Conservation (phyloP, 2,888 invertebrate species). For the Cosmia pyralina region DNA sequence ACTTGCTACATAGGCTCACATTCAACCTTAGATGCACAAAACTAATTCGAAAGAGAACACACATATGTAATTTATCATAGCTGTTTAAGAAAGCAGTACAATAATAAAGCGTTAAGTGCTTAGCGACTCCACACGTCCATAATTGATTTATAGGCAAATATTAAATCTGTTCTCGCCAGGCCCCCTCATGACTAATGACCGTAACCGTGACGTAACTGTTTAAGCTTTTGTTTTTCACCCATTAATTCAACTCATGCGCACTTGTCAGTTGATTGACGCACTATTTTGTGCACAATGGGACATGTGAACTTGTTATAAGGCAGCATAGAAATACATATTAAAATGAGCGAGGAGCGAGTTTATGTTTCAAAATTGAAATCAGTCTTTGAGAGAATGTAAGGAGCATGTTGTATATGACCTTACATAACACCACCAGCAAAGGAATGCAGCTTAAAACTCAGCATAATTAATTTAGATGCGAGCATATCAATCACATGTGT, state of each 20-base stretch:
- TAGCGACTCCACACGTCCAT: conserved; percentile 81
- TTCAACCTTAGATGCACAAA: conserved; percentile 12
- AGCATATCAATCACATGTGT: conserved; percentile 83
- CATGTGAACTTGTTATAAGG: conserved; percentile 55
- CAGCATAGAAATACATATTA: conserved; percentile 37
- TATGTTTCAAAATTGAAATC: conserved; percentile 23
- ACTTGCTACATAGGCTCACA: background rate
- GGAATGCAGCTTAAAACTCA: conserved; percentile 54
- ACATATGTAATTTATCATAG: conserved; percentile 77
- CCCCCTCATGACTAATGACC: conserved; percentile 83
- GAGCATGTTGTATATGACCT: conserved; percentile 24
- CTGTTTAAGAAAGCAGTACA: conserved; percentile 77
- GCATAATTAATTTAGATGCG: conserved; percentile 67
- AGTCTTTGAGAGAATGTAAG: conserved; percentile 22
- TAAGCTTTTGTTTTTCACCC: conserved; percentile 81
- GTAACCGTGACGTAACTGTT: conserved; percentile 76
- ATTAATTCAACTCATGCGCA: conserved; percentile 75
- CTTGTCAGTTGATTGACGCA: conserved; percentile 82
- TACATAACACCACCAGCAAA: conserved; percentile 24
- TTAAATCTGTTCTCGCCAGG: conserved; percentile 88
- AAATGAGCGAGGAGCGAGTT: conserved; percentile 21
- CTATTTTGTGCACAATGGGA: conserved; percentile 70
- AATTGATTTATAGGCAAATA: conserved; percentile 90
- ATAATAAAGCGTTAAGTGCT: conserved; percentile 82
- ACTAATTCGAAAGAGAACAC: conserved; percentile 61